Percentiles rank a stretch among this genome's conserved stretches.
Conservation (phyloP, 2,888 invertebrate species). For the Perizoma affinitatum region DNA sequence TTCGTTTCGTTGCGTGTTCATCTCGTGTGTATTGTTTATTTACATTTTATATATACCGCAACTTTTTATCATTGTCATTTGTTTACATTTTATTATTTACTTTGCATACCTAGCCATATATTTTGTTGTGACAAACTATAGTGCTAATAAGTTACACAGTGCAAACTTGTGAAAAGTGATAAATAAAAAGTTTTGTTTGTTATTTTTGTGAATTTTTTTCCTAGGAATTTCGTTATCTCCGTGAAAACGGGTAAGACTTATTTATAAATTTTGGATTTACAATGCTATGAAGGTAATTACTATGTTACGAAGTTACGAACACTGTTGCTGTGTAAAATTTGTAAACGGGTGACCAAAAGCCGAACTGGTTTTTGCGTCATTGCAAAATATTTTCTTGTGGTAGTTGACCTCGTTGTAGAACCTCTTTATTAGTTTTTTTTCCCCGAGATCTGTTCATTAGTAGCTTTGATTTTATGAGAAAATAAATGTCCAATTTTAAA, state of each 20-base stretch:
- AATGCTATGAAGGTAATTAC: background rate
- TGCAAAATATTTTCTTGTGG: slow-evolving; percentile 18
- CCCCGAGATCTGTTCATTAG: no score
- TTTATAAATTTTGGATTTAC: background rate
- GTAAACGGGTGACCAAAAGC: slow-evolving; percentile 1
- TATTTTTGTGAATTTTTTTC: slow-evolving; percentile 31
- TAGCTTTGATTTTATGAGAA: no score
- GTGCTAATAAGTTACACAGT: slow-evolving; percentile 48
- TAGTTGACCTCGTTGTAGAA: slow-evolving; percentile 16
- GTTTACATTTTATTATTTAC: slow-evolving; percentile 37
- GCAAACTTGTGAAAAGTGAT: slow-evolving; percentile 43
- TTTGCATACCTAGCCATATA: slow-evolving; percentile 27
- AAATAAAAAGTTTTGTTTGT: slow-evolving; percentile 44
- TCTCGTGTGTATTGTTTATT: slow-evolving; percentile 53
- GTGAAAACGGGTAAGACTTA: slow-evolving; percentile 23
- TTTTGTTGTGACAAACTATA: slow-evolving; percentile 51
- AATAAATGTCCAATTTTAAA: no score
- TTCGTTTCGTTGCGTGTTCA: slow-evolving; percentile 27
- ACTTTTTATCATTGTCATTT: slow-evolving; percentile 44
- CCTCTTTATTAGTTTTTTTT: background rate
- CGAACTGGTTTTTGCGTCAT: slow-evolving; percentile 19
- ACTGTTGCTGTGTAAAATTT: background rate
- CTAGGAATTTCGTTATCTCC: slow-evolving; percentile 27
- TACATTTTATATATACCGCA: slow-evolving; percentile 50
- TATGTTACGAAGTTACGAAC: background rate